Evolutionary conservation across 1,140 invertebrate genomes (phyloP), one percentile per base, ranked within the genome.

Genomic region (Magallana angulata): DNA sequence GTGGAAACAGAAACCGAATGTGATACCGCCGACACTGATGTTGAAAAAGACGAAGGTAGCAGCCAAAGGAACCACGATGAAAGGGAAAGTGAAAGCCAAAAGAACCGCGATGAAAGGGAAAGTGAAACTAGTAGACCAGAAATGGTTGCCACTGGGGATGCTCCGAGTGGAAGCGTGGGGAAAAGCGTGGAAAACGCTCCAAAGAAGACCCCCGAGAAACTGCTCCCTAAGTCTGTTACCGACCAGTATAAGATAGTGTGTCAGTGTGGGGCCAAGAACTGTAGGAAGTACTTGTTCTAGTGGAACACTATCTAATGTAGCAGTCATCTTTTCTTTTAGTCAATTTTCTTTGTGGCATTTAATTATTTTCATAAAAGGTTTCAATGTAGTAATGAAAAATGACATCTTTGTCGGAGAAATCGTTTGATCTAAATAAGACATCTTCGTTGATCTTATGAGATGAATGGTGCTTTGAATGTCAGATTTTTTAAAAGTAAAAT

Each of bases 231-330:
- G 30, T 57, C 89, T 62, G 87, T 91, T 14, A 88, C 87, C 11
- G 88, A 90, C 8, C 91, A 92, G 76, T 92, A 93, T 59, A 89
- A 91, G 58, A 94, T 94, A 83, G 90, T 92, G 24, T 95, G 95
- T 89, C 94, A 94, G 64, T 95, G 95, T 92, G 95, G 94, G 12
- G 92, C 95, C 12, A 91, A 92, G 36, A 95, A 95, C 60, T 95
- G 95, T 87, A 90, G 95, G 82, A 94, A 94, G 85, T 95, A 94
- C 90, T 90, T 95, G 60, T 95, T 95, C 90, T 95, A 60, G 58
- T 48, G 36, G 18, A 30, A 5, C 5, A 11, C 14, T 76, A 76
- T 16, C 18, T 18, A 16, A n/a, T 64, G 16, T 64, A 16, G 1
- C 18, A 64, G 60, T 64, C 60, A 16, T 64, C 24, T 24, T 24